phyloP scores from a whole-genome alignment of 2,113 vertebrate species.

The Orientallactaga bullata region DNA sequence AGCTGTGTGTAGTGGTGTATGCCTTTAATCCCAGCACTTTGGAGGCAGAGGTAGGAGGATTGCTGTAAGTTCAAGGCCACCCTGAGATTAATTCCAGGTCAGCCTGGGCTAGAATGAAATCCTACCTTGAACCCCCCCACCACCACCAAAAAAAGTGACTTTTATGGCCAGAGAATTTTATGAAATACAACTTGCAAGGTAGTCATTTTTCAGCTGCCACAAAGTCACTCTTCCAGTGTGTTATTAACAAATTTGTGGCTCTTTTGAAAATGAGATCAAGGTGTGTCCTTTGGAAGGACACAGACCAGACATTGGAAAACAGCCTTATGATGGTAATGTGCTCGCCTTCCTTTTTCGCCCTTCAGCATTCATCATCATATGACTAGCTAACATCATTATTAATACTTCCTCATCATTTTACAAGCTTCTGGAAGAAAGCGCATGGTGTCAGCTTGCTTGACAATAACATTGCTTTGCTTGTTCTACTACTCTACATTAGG shows the following conservation, averaged over 20 bases:
- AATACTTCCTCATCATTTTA: constrained; percentile 89
- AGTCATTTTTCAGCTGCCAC: not conserved
- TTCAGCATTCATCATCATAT: constrained; percentile 82
- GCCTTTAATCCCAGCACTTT: too few species aligned
- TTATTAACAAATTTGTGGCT: constrained; percentile 43
- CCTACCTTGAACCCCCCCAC: too few species aligned
- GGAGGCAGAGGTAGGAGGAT: too few species aligned
- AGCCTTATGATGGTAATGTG: constrained; percentile 84
- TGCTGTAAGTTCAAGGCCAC: too few species aligned
- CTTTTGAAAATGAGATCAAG: constrained; percentile 38
- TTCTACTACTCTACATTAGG: constrained; percentile 95
- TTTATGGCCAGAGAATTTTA: not conserved
- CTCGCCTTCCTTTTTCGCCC: constrained; percentile 72
- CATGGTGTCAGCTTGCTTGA: constrained; percentile 90
- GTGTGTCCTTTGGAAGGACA: constrained; percentile 43
- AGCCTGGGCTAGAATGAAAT: too few species aligned
- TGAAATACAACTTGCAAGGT: not conserved
- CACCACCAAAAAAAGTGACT: not conserved
- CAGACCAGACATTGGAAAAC: constrained; percentile 61
- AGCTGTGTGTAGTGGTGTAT: too few species aligned
- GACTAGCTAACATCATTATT: constrained; percentile 91
- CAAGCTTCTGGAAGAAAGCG: constrained; percentile 89
- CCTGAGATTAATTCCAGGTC: too few species aligned
- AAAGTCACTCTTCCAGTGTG: not conserved
- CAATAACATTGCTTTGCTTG: constrained; percentile 95